These are phyloP conservation scores for Lucinisca nassula DNA, from an alignment of 2,888 invertebrate species.

Conservation along the genomic window DNA sequence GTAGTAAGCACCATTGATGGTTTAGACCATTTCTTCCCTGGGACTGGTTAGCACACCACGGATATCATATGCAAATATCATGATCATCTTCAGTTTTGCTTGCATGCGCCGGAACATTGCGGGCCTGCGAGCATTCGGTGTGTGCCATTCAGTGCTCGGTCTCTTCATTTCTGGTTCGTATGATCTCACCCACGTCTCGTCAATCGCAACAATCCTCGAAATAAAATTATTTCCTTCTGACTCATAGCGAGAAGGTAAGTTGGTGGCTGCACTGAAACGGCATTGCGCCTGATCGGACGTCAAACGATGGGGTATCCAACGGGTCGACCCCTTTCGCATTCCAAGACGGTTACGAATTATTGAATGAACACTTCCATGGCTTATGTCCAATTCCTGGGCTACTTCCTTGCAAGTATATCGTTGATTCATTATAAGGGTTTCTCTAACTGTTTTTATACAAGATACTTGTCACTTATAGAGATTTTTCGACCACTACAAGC, in stretches of 20 bases:
- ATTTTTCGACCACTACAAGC: neutral
- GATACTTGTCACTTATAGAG: neutral
- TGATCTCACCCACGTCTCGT: neutral
- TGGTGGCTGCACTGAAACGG: neutral
- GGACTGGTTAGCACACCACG: neutral
- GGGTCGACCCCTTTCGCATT: neutral
- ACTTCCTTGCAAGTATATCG: neutral
- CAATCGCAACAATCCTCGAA: neutral
- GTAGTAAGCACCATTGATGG: neutral
- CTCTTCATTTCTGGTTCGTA: too few relatives aligned
- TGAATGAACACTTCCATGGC: conserved; percentile 2
- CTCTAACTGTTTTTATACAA: neutral
- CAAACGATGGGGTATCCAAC: neutral
- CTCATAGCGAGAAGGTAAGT: neutral
- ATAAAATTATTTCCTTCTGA: neutral
- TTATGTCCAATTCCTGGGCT: neutral
- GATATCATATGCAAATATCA: neutral
- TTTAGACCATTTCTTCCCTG: neutral
- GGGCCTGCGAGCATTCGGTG: neutral
- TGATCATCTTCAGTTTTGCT: neutral
- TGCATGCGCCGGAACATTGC: neutral
- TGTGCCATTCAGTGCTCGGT: neutral
- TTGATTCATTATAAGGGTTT: neutral
- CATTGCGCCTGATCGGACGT: neutral
- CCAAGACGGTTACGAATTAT: neutral